These are phyloP conservation scores for Setophaga coronata DNA, from an alignment of 2,113 vertebrate species.

Conservation along the genomic window DNA sequence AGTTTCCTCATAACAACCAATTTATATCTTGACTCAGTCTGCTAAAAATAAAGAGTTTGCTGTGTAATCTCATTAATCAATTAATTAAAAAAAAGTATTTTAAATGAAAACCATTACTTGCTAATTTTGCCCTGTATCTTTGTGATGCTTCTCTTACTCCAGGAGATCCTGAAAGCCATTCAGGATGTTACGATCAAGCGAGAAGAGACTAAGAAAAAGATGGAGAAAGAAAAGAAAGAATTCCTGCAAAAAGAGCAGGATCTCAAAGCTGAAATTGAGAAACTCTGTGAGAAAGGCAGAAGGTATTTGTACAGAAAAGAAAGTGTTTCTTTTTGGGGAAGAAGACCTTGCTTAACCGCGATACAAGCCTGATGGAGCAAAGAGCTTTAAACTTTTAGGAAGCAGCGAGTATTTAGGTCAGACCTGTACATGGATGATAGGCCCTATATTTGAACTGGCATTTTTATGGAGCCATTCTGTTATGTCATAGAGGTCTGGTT, in stretches of 20 bases:
- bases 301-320: conserved; percentile 48
- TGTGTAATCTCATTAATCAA: neutral
- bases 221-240: conserved; percentile 86
- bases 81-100: rapidly evolving
- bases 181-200: conserved; percentile 80
- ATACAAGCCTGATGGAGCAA: rapidly evolving
- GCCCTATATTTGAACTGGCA: rapidly evolving
- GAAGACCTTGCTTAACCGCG: rapidly evolving
- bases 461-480: rapidly evolving
- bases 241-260: conserved; percentile 83
- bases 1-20: rapidly evolving
- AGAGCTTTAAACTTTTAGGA: neutral
- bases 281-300: conserved; percentile 78
- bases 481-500: rapidly evolving
- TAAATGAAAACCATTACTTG: rapidly evolving
- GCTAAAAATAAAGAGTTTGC: neutral
- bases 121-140: neutral
- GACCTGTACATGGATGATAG: neutral
- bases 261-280: conserved; percentile 81
- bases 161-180: conserved; percentile 76
- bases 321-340: rapidly evolving
- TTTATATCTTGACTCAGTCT: neutral
- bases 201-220: conserved; percentile 83
- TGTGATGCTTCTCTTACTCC: neutral
- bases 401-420: rapidly evolving